These are phyloP conservation scores for Platerodrilus igneus DNA, from an alignment of 2,888 invertebrate species.

Conservation along the genomic window DNA sequence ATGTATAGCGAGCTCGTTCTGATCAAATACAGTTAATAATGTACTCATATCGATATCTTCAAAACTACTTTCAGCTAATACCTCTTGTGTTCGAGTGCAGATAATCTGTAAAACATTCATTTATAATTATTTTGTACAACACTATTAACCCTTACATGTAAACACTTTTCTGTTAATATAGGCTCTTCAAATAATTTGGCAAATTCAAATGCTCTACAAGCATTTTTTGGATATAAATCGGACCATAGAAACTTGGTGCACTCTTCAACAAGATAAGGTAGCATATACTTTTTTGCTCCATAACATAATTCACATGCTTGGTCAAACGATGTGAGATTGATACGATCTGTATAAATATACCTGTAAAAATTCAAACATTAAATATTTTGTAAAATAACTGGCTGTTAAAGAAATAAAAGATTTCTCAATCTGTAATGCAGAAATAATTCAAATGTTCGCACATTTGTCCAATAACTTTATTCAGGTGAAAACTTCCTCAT, in stretches of 20 bases:
- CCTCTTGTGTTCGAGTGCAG: slow-evolving; percentile 69
- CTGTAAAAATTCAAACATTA: slow-evolving; percentile 53
- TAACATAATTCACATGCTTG: slow-evolving; percentile 84
- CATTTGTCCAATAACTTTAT: too few relatives aligned
- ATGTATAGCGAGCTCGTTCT: slow-evolving; percentile 66
- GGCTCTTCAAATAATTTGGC: slow-evolving; percentile 81
- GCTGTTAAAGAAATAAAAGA: too few relatives aligned
- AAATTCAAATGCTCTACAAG: slow-evolving; percentile 81
- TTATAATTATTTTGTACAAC: slow-evolving; percentile 10
- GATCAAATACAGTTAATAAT: slow-evolving; percentile 68
- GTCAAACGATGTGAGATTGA: slow-evolving; percentile 76
- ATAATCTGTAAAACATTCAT: slow-evolving; percentile 58
- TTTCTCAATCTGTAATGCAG: too few relatives aligned
- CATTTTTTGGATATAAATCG: slow-evolving; percentile 72
- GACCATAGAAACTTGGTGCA: slow-evolving; percentile 83
- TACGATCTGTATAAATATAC: slow-evolving; percentile 78
- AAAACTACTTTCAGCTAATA: slow-evolving; percentile 70
- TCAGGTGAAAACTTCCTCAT: too few relatives aligned
- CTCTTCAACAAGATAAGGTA: slow-evolving; percentile 76
- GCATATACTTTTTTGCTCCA: slow-evolving; percentile 83
- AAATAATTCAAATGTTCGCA: too few relatives aligned
- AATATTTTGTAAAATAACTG: too few relatives aligned
- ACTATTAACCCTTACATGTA: slow-evolving; percentile 54
- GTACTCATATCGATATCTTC: slow-evolving; percentile 73
- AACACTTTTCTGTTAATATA: slow-evolving; percentile 73